Conservation (phyloP, 2,797 vertebrate species). For the Threskiornis aethiopicus region DNA sequence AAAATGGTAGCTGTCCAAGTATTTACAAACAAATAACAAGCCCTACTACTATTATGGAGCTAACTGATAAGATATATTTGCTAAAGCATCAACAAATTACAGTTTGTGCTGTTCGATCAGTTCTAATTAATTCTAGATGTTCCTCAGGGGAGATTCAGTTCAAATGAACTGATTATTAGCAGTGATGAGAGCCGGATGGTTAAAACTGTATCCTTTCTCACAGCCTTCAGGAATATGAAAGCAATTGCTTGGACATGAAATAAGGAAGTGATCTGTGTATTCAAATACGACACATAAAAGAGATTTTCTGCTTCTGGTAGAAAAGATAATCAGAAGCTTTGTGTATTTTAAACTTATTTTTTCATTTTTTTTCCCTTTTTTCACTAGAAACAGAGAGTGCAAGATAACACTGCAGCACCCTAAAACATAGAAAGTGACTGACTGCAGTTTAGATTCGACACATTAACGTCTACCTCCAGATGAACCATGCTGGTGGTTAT, state of each 20-base stretch:
- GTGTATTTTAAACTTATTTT: not conserved
- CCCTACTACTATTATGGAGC: not conserved
- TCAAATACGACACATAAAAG: not conserved
- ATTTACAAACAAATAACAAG: conserved; percentile 8
- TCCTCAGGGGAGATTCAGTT: conserved; percentile 7
- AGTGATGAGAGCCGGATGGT: not conserved
- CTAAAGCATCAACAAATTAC: conserved; percentile 23
- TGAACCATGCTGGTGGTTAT: not conserved
- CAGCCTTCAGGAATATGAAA: not conserved
- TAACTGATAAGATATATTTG: conserved; percentile 9
- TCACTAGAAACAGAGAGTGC: not conserved
- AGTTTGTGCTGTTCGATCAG: not conserved
- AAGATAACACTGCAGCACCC: not conserved
- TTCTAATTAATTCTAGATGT: conserved; percentile 54
- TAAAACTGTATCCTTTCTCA: not conserved
- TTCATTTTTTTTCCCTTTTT: not conserved
- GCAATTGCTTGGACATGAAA: not conserved
- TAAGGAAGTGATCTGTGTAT: not conserved
- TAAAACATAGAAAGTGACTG: not conserved
- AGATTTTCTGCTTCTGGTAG: not conserved
- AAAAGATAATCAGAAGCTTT: not conserved
- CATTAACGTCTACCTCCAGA: not conserved
- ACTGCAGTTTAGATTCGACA: not conserved
- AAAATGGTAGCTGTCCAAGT: conserved; percentile 3
- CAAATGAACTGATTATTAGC: conserved; percentile 11